Evolutionary conservation across 2,797 vertebrate species (phyloP).

Genomic region (Hippoglossus hippoglossus): DNA sequence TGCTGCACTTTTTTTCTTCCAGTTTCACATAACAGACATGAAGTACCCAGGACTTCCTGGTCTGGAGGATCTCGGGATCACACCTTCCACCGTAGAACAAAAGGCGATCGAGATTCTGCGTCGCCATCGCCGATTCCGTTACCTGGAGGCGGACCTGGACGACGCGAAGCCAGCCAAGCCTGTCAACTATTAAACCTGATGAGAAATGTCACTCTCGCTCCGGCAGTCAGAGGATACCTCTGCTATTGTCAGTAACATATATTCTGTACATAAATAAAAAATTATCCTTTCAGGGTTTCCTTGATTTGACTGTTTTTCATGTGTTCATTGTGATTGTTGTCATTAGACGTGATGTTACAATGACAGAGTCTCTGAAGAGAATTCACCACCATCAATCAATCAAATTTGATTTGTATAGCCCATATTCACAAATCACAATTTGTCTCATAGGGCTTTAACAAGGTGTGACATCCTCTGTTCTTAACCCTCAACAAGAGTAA

Average conservation of each 20-base stretch:
- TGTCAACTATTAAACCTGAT: slow-evolving; percentile 74
- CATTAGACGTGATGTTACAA: neutral
- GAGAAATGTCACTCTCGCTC: slow-evolving; percentile 1
- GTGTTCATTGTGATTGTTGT: too few relatives aligned
- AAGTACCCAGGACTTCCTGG: slow-evolving; percentile 89
- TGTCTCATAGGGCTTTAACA: too few relatives aligned
- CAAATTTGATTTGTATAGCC: too few relatives aligned
- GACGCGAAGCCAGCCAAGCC: slow-evolving; percentile 90
- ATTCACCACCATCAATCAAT: too few relatives aligned
- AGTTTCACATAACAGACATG: slow-evolving; percentile 93
- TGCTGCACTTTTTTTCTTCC: slow-evolving; percentile 10
- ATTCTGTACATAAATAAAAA: slow-evolving; percentile 83
- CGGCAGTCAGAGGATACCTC: slow-evolving; percentile 29
- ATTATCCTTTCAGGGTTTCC: slow-evolving; percentile 26
- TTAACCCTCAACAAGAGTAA: too few relatives aligned
- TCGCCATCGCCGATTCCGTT: slow-evolving; percentile 91
- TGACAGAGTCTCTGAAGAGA: neutral
- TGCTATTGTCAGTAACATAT: slow-evolving; percentile 58
- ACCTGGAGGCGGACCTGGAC: slow-evolving; percentile 87
- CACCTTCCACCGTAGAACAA: slow-evolving; percentile 87
- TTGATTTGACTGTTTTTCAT: neutral
- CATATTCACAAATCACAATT: too few relatives aligned
- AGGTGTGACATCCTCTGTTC: too few relatives aligned
- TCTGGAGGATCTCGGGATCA: slow-evolving; percentile 92
- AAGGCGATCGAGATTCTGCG: slow-evolving; percentile 94